These are phyloP conservation scores for Catalaphyllia jardinei DNA, from an alignment of 64 coral and sea anemone genomes.

Conservation along the genomic window DNA sequence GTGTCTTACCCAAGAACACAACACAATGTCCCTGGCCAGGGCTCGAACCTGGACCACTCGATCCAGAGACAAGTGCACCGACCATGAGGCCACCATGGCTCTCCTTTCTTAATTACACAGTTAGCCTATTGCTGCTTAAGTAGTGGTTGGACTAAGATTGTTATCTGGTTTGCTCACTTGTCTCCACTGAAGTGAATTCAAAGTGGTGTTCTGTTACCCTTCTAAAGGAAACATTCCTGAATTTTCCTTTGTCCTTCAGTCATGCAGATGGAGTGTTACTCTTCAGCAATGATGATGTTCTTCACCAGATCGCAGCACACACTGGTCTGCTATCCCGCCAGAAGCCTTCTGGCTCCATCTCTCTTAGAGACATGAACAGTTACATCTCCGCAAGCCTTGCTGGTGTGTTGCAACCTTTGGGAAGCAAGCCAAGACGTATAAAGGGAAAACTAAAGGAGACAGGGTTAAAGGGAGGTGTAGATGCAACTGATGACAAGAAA, in stretches of 20 bases:
- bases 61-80: too few species aligned
- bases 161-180: too few species aligned
- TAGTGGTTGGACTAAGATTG: too few species aligned
- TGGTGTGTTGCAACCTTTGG: constrained; percentile 75
- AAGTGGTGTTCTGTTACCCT: background rate
- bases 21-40: too few species aligned
- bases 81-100: too few species aligned
- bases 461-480: background rate
- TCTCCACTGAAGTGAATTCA: background rate
- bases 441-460: constrained; percentile 26
- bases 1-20: too few species aligned
- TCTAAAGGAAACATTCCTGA: background rate
- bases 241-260: constrained; percentile 37
- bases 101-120: too few species aligned
- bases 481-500: background rate
- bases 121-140: too few species aligned
- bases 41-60: too few species aligned
- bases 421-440: constrained; percentile 63
- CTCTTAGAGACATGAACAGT: constrained; percentile 85
- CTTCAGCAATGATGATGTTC: constrained; percentile 89
- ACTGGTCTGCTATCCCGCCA: constrained; percentile 19
- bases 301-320: constrained; percentile 66
- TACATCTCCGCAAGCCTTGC: constrained; percentile 82
- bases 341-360: constrained; percentile 44
- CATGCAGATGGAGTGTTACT: constrained; percentile 82